Conservation (phyloP, 2,888 invertebrate species). For the Netelia fuscicornis region DNA sequence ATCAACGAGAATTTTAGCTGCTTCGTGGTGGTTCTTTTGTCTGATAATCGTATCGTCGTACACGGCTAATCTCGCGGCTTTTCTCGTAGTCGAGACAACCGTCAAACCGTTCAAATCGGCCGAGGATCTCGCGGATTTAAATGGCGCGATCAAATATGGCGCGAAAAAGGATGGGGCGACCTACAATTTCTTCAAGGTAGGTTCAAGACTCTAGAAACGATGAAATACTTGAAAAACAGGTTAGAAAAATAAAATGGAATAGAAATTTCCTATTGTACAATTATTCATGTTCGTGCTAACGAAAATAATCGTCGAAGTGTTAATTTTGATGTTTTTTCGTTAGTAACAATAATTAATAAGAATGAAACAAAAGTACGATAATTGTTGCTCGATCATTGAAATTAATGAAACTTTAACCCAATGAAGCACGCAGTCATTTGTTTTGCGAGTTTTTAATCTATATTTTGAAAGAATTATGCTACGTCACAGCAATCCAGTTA, state of each 20-base stretch:
- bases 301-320: too few relatives aligned
- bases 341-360: too few relatives aligned
- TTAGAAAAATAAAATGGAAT: neutral
- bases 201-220: conserved; percentile 60
- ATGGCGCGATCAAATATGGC: conserved; percentile 92
- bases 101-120: conserved; percentile 91
- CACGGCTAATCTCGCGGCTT: conserved; percentile 97
- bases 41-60: conserved; percentile 96
- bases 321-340: too few relatives aligned
- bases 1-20: conserved; percentile 94
- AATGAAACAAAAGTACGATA: neutral
- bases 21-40: conserved; percentile 88
- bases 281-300: too few relatives aligned
- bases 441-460: conserved; percentile 47
- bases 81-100: conserved; percentile 92
- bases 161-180: conserved; percentile 95
- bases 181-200: conserved; percentile 94
- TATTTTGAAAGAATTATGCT: conserved; percentile 60
- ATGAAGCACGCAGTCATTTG: conserved; percentile 17
- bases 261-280: neutral
- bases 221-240: neutral
- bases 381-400: neutral
- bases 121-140: conserved; percentile 93
- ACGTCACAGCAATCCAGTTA: conserved; percentile 90
- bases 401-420: conserved; percentile 17